Evolutionary conservation across 2,113 vertebrate genomes (phyloP).

Genomic region (Hucho hucho): DNA sequence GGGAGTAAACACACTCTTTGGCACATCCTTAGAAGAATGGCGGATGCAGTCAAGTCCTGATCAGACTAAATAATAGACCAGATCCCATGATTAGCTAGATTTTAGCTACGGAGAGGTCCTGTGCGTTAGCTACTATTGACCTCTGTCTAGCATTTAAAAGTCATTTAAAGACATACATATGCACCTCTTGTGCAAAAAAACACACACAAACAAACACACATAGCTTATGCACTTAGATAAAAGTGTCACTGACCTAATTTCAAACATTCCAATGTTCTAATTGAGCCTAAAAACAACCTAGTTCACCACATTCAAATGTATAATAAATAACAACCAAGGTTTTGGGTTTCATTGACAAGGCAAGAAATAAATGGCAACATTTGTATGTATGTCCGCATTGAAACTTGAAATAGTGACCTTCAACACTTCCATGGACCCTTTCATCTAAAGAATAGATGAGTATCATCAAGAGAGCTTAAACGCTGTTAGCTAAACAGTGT

Average conservation of each 20-base stretch:
- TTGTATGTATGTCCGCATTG: slow-evolving; percentile 2
- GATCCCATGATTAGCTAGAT: slow-evolving; percentile 20
- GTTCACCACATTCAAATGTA: slow-evolving; percentile 66
- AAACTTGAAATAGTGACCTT: slow-evolving; percentile 16
- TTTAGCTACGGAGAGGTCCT: slow-evolving; percentile 24
- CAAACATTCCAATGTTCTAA: slow-evolving; percentile 59
- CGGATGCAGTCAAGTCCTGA: slow-evolving; percentile 52
- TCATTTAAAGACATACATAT: slow-evolving; percentile 42
- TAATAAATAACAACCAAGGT: slow-evolving; percentile 59
- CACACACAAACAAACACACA: slow-evolving; percentile 33
- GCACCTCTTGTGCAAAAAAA: slow-evolving; percentile 26
- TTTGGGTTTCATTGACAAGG: slow-evolving; percentile 54
- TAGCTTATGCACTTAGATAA: slow-evolving; percentile 28
- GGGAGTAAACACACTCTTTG: slow-evolving; percentile 72
- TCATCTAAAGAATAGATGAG: slow-evolving; percentile 19
- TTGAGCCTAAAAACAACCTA: slow-evolving; percentile 51
- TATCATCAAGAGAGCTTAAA: slow-evolving; percentile 14
- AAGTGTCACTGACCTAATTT: slow-evolving; percentile 47
- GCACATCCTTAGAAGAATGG: slow-evolving; percentile 59
- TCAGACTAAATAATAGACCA: slow-evolving; percentile 29
- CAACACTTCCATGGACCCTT: slow-evolving; percentile 24
- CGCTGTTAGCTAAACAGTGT: slow-evolving; percentile 8
- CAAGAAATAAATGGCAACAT: slow-evolving; percentile 55
- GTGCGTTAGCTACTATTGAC: slow-evolving; percentile 22
- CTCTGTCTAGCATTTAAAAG: slow-evolving; percentile 31